phyloP scores from a whole-genome alignment of 2,888 invertebrate species.

The Ypsolopha scabrella region DNA sequence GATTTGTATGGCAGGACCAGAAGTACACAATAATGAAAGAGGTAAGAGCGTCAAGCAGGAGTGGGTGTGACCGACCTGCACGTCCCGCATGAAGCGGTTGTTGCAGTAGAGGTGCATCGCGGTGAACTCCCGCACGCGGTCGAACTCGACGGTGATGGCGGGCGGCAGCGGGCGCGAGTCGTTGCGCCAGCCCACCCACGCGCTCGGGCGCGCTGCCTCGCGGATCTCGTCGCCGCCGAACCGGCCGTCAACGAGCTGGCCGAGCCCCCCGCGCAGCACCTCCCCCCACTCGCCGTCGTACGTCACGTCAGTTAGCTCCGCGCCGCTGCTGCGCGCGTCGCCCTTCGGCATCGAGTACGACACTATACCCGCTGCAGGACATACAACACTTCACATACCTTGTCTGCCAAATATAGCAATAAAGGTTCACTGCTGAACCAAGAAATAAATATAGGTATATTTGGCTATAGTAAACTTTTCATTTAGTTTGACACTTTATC shows the following conservation, averaged over 20 bases:
- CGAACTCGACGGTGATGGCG: conserved; percentile 85
- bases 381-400: too few relatives aligned
- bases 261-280: conserved; percentile 81
- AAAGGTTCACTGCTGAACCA: too few relatives aligned
- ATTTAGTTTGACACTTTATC: too few relatives aligned
- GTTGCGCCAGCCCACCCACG: conserved; percentile 94
- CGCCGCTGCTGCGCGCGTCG: conserved; percentile 81
- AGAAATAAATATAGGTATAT: too few relatives aligned
- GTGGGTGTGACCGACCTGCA: conserved; percentile 70
- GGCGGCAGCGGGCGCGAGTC: conserved; percentile 75
- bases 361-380: conserved; percentile 81
- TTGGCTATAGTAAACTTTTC: too few relatives aligned
- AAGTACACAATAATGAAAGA: too few relatives aligned
- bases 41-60: not conserved
- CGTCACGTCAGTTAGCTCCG: conserved; percentile 85
- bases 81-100: conserved; percentile 87
- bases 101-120: conserved; percentile 85
- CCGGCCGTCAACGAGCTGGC: conserved; percentile 86
- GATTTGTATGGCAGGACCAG: too few relatives aligned
- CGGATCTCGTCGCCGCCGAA: conserved; percentile 77
- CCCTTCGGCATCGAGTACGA: conserved; percentile 92
- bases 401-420: too few relatives aligned
- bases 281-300: conserved; percentile 90
- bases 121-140: conserved; percentile 87
- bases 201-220: conserved; percentile 71